Base-by-base conservation (phyloP, 1,140 invertebrate species). In the Drosophila ercepeae region DNA sequence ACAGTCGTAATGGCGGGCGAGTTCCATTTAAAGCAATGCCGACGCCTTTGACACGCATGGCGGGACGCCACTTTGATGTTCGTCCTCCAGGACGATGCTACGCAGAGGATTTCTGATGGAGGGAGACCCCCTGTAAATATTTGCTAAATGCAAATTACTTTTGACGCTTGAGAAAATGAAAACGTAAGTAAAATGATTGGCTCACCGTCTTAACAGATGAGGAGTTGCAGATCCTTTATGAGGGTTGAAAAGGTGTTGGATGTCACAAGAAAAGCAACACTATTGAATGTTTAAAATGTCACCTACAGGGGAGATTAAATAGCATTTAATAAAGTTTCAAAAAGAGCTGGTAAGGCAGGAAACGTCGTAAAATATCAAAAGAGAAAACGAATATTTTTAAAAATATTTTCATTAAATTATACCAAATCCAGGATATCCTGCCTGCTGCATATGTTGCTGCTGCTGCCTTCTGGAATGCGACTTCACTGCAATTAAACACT, bases 61-160 rank as follows among this genome's bases (percentile, higher is more conserved):
- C 51, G 50, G 64, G 60, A 55, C 54, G 53, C 53, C 55, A 52
- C 79, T 84, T 84, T 84, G 79, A 84, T 84, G 79, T 84, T 86
- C 46, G 23, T 53, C 44, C 51, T 39, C 34, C 16, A 29, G 25
- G 34, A 46, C 13, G 34, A 36, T 13, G 34, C 8, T 16, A 6
- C 9, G 51, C 8, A 16, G 7, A 21, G 4, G 34, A 8, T 4
- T 23, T 7, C 4, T 3, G 29, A 1, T 25, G 19, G 4, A 8
- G 6, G 18, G 60, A 41, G 45, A 49, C 34, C 29, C 13, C 45
- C 64, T 27, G 50, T 60, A 84, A 84, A 84, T 84, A 84, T 84
- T 84, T 84, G 79, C 72, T 69, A 79, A 86, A 84, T 86, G 81
- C 79, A 84, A 84, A 84, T 84, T 86, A 79, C 81, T 84, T 86